Conservation (phyloP, 1,140 invertebrate genomes). For the Drosophila mojavensis region DNA sequence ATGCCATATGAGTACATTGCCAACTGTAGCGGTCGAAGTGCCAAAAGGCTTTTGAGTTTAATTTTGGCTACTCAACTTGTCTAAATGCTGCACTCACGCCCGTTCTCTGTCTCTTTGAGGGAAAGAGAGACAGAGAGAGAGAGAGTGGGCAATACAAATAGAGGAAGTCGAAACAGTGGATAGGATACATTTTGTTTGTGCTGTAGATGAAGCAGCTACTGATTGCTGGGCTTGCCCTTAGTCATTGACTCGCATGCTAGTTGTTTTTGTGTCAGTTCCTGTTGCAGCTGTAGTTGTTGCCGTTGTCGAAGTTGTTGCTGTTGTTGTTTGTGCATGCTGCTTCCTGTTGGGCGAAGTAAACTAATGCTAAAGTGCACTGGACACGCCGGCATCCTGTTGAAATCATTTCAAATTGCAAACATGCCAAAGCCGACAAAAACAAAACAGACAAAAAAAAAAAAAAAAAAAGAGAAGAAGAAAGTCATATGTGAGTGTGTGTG, state of each 20-base stretch:
- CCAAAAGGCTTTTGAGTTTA: constrained; percentile 42
- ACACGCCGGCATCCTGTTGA: constrained; percentile 70
- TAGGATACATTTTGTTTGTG: constrained; percentile 52
- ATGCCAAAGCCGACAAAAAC: constrained; percentile 40
- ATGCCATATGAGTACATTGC: constrained; percentile 33
- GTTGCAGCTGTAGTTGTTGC: constrained; percentile 27
- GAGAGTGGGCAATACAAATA: constrained; percentile 41
- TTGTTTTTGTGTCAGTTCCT: constrained; percentile 23
- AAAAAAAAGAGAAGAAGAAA: not conserved
- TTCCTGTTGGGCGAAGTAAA: constrained; percentile 64
- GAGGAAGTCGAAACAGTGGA: constrained; percentile 51
- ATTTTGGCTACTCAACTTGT: constrained; percentile 20
- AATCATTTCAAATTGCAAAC: constrained; percentile 74
- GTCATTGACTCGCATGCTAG: constrained; percentile 46
- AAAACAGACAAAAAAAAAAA: not conserved
- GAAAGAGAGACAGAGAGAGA: too few relatives aligned
- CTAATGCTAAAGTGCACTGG: constrained; percentile 70
- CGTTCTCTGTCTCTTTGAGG: not conserved
- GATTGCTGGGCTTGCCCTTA: constrained; percentile 38
- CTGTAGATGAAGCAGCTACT: constrained; percentile 43
- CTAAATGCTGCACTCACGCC: not conserved
- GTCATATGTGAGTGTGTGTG: constrained; percentile 17
- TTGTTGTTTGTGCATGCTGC: constrained; percentile 45
- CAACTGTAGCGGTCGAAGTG: constrained; percentile 42
- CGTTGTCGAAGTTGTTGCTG: constrained; percentile 15